Conservation (phyloP, 1,140 invertebrate species). For the Eufriesea mexicana region DNA sequence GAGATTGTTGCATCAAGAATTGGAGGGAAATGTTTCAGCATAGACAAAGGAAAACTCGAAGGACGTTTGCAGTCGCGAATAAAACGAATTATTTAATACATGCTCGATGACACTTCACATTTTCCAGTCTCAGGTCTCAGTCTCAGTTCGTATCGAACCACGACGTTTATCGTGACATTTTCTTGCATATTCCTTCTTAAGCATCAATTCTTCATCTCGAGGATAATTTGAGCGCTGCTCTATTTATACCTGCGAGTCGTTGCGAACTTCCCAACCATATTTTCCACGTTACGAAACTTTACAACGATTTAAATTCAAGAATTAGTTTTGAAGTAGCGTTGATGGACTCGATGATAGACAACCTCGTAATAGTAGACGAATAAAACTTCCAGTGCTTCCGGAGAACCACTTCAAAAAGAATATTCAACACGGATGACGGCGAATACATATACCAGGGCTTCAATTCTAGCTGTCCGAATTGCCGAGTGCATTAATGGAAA, state of each 20-base stretch:
- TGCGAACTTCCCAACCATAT: no score
- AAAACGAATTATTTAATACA: not conserved
- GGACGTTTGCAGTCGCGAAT: not conserved
- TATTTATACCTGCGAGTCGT: not conserved
- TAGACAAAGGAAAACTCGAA: not conserved
- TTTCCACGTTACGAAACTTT: not conserved
- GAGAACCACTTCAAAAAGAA: not conserved
- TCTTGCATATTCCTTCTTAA: conserved; percentile 7
- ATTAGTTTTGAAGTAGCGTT: not conserved
- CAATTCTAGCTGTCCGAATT: not conserved
- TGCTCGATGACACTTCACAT: not conserved
- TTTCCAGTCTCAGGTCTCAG: not conserved
- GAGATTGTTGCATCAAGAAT: not conserved
- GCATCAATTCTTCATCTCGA: conserved; percentile 16
- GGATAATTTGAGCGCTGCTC: conserved; percentile 40
- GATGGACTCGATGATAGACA: conserved; percentile 17
- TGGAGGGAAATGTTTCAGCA: not conserved
- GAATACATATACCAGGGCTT: not conserved
- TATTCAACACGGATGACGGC: not conserved
- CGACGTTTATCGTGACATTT: not conserved
- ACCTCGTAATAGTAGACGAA: not conserved
- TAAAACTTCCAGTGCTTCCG: not conserved
- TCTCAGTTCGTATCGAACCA: not conserved
- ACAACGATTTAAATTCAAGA: conserved; percentile 39
- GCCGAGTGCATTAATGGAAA: not conserved